These are phyloP conservation scores for Nothocercus nigrocapillus DNA, from an alignment of 2,113 vertebrate species.

Conservation along the genomic window DNA sequence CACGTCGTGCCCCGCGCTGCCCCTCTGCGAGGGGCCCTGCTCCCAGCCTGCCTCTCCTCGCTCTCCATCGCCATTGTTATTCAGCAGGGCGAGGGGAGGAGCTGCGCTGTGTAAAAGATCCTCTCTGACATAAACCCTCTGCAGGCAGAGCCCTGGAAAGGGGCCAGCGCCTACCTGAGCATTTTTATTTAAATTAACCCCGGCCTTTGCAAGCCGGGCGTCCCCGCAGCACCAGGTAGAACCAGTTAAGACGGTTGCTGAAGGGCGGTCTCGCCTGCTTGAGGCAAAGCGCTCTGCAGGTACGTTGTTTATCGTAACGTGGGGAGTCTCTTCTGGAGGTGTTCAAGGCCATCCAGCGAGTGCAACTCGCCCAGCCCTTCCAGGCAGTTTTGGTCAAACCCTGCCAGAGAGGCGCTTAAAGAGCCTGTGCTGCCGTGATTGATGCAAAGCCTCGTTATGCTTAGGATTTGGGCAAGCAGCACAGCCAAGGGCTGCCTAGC, in stretches of 20 bases:
- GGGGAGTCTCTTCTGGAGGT: not conserved
- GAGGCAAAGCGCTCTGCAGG: conserved; percentile 33
- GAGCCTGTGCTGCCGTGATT: not conserved
- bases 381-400: not conserved
- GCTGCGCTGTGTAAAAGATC: conserved; percentile 38
- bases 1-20: not conserved
- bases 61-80: conserved; percentile 25
- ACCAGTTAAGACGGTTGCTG: conserved; percentile 7
- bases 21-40: not conserved
- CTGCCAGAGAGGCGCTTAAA: not conserved
- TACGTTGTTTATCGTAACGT: not conserved
- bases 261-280: not conserved
- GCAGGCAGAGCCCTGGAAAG: conserved; percentile 35
- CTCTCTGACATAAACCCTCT: conserved; percentile 34
- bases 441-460: fast-evolving
- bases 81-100: conserved; percentile 49
- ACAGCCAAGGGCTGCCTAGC: not conserved
- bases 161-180: conserved; percentile 33
- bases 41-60: not conserved
- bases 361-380: not conserved
- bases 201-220: not conserved
- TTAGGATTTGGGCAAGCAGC: not conserved
- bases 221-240: not conserved
- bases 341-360: fast-evolving
- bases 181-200: conserved; percentile 39